Evolutionary conservation across 2,888 invertebrate species (phyloP).

Genomic region (Shargacucullia verbasci): DNA sequence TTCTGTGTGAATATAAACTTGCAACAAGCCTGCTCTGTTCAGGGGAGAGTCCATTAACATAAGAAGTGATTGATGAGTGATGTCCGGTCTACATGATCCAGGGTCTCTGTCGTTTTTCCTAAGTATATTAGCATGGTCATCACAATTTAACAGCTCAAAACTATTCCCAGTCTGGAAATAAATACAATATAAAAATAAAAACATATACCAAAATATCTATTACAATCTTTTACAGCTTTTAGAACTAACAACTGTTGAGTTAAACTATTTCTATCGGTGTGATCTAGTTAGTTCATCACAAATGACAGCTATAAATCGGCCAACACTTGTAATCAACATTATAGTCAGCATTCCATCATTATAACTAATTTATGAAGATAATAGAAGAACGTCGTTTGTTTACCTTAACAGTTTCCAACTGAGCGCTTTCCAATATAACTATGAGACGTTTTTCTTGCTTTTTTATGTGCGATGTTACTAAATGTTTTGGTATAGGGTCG

Average conservation of each 20-base stretch:
- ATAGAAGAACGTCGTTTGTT: neutral
- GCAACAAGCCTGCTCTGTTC: slow-evolving; percentile 98
- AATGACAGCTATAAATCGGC: no score
- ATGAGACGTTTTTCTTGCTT: slow-evolving; percentile 97
- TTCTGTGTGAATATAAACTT: slow-evolving; percentile 97
- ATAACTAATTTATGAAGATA: neutral
- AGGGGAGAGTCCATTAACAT: slow-evolving; percentile 99
- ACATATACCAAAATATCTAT: neutral
- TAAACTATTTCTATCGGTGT: no score
- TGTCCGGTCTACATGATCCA: slow-evolving; percentile 97
- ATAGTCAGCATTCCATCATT: no score
- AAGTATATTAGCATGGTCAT: slow-evolving; percentile 96
- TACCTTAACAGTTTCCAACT: slow-evolving; percentile 98
- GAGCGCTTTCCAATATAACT: slow-evolving; percentile 97
- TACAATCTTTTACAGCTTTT: no score
- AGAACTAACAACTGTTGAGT: no score
- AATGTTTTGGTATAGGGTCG: slow-evolving; percentile 93
- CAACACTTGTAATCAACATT: no score
- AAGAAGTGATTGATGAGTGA: slow-evolving; percentile 98
- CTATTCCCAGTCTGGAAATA: slow-evolving; percentile 93
- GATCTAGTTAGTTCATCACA: no score
- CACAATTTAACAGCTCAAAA: slow-evolving; percentile 97
- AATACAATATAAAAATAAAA: neutral
- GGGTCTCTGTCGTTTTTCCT: slow-evolving; percentile 96
- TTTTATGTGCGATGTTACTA: slow-evolving; percentile 93